Evolutionary conservation across 2,888 invertebrate genomes (phyloP).

Genomic region (Chesias legatella): DNA sequence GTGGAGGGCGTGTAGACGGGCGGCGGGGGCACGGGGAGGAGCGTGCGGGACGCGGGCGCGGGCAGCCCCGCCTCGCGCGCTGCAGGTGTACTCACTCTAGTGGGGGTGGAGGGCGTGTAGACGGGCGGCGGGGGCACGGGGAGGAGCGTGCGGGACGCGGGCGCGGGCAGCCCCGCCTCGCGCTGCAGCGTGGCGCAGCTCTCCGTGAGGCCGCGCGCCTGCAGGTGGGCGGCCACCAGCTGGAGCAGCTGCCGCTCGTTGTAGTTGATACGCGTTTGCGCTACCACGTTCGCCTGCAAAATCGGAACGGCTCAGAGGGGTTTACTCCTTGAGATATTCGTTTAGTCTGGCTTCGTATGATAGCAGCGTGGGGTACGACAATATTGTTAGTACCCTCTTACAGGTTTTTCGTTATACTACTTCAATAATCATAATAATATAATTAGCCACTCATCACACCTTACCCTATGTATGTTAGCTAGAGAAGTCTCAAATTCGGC

Average conservation of each 20-base stretch:
- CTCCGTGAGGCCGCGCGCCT: conserved; percentile 86
- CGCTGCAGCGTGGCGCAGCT: conserved; percentile 87
- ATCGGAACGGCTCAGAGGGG: too few species aligned
- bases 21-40: too few species aligned
- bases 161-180: conserved; percentile 87
- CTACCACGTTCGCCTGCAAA: conserved; percentile 92
- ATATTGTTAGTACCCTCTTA: too few species aligned
- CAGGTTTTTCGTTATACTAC: too few species aligned
- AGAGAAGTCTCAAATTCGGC: conserved; percentile 91
- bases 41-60: neutral
- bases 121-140: conserved; percentile 72
- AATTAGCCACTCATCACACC: conserved; percentile 28
- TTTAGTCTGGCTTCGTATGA: too few species aligned
- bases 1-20: too few species aligned
- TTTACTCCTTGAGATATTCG: too few species aligned
- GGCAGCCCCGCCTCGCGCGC: neutral
- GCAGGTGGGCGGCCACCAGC: conserved; percentile 93
- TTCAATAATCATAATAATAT: too few species aligned
- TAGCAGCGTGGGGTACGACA: too few species aligned
- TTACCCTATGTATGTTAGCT: conserved; percentile 92
- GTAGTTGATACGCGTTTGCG: conserved; percentile 96
- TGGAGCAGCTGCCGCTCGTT: conserved; percentile 96
- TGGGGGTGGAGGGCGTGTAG: conserved; percentile 75
- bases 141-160: conserved; percentile 42
- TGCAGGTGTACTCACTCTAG: conserved; percentile 51